Percentiles rank a stretch among this genome's conserved stretches.
Evolutionary conservation across 2,113 vertebrate species (phyloP).

Genomic region (Globicephala melas): DNA sequence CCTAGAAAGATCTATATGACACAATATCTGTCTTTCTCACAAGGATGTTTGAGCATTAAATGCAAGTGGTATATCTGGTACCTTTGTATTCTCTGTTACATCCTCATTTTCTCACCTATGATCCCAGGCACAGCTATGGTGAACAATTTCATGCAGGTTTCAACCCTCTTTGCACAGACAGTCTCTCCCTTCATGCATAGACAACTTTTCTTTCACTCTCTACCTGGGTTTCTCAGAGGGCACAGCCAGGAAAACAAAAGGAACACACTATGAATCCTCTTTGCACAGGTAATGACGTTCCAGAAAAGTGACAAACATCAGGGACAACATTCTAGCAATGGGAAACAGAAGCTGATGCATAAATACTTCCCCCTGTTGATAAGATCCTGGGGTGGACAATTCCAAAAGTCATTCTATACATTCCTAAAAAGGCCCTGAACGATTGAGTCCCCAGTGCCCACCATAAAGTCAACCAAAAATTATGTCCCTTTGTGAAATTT

Average conservation of each 20-base stretch:
- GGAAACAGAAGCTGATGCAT: not conserved
- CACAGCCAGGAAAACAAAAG: not conserved
- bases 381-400: not conserved
- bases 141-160: not conserved
- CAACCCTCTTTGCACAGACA: not conserved
- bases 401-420: not conserved
- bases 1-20: not conserved
- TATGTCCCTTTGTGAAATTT: not conserved
- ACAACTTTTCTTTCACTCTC: not conserved
- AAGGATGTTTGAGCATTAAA: not conserved
- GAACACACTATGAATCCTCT: rapidly evolving
- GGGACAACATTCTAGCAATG: not conserved
- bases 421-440: not conserved
- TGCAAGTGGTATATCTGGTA: not conserved
- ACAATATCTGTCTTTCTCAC: not conserved
- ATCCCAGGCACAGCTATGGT: not conserved
- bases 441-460: rapidly evolving
- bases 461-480: not conserved
- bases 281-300: not conserved
- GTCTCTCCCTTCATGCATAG: not conserved
- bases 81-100: rapidly evolving
- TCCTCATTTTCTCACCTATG: rapidly evolving
- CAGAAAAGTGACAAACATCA: not conserved
- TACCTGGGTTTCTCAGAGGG: not conserved
- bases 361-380: not conserved